A percentile compares a stretch with the other conserved stretches of the same genome.
phyloP scores from a whole-genome alignment of 1,140 invertebrate genomes.

The Drusus annulatus region DNA sequence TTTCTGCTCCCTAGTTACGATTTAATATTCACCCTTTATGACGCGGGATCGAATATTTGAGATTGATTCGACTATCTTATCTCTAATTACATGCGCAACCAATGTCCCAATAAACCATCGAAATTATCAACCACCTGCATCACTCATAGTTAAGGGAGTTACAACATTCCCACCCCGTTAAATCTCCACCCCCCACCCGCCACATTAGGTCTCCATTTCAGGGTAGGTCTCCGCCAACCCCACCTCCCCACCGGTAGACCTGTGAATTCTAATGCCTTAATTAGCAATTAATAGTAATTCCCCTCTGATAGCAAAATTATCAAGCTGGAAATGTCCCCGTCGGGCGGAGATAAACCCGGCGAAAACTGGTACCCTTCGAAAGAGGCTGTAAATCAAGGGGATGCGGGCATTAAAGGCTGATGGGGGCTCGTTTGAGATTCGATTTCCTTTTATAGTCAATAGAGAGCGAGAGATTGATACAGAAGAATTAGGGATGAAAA shows the following conservation, averaged over 20 bases:
- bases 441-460: slow-evolving; percentile 35
- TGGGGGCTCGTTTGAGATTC: slow-evolving; percentile 31
- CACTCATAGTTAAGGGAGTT: slow-evolving; percentile 12
- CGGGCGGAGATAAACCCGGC: background rate
- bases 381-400: slow-evolving; percentile 27
- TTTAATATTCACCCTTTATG: no score
- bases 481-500: background rate
- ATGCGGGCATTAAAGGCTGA: slow-evolving; percentile 27
- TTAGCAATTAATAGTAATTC: slow-evolving; percentile 60
- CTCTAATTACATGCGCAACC: no score
- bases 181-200: no score
- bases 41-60: no score
- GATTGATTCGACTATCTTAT: no score
- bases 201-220: slow-evolving; percentile 3
- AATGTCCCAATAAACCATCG: no score
- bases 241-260: background rate
- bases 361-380: background rate
- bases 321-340: slow-evolving; percentile 29
- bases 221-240: background rate
- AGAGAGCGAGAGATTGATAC: slow-evolving; percentile 25
- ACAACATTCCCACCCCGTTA: slow-evolving; percentile 22
- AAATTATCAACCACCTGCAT: slow-evolving; percentile 30
- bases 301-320: slow-evolving; percentile 57
- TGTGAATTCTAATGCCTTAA: slow-evolving; percentile 59
- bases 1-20: no score